These are phyloP conservation scores for Lochmaea crataegi DNA, from an alignment of 2,888 invertebrate species.

Conservation along the genomic window DNA sequence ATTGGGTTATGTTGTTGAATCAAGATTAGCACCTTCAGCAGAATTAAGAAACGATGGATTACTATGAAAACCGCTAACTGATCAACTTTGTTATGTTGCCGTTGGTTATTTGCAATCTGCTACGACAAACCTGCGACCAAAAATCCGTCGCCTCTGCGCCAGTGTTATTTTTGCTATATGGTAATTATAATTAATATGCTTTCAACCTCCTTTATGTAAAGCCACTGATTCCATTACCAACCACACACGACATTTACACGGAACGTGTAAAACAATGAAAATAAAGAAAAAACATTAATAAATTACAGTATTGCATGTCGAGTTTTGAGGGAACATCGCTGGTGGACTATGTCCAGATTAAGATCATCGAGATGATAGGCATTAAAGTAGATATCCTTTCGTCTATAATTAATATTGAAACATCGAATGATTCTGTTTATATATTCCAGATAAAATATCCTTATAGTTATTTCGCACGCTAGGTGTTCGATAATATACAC, in stretches of 20 bases:
- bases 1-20: too few relatives aligned
- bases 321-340: conserved; percentile 27
- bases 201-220: neutral
- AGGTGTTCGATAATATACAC: neutral
- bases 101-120: too few relatives aligned
- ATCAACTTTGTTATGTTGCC: too few relatives aligned
- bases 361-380: conserved; percentile 26
- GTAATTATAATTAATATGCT: too few relatives aligned
- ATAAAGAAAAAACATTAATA: conserved; percentile 26
- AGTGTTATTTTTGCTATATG: too few relatives aligned
- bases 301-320: conserved; percentile 33
- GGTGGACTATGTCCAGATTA: conserved; percentile 33
- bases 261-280: conserved; percentile 29
- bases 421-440: neutral
- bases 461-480: neutral
- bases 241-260: conserved; percentile 20
- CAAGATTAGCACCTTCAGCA: too few relatives aligned
- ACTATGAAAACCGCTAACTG: too few relatives aligned
- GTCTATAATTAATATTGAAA: conserved; percentile 16
- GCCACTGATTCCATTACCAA: conserved; percentile 16
- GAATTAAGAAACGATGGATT: too few relatives aligned
- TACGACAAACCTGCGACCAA: too few relatives aligned
- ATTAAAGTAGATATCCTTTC: conserved; percentile 18
- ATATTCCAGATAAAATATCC: neutral
- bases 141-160: too few relatives aligned